Conservation (phyloP, 2,113 vertebrate genomes). For the Fulmarus glacialis region DNA sequence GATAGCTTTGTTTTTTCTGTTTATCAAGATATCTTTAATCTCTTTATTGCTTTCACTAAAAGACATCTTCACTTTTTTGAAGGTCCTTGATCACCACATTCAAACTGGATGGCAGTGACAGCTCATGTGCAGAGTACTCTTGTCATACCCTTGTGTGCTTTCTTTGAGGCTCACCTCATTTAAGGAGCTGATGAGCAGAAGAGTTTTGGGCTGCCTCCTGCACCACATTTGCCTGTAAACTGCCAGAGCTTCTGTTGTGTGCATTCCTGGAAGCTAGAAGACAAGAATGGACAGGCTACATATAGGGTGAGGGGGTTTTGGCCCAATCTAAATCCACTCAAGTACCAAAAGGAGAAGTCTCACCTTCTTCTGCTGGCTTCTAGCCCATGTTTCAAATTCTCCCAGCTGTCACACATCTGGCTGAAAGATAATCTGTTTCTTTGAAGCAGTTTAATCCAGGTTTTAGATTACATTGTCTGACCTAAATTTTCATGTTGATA, state of each 20-base stretch:
- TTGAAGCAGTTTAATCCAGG: background rate
- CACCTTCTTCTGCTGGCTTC: background rate
- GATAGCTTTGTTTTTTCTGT: conserved; percentile 3
- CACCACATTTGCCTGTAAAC: background rate
- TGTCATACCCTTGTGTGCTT: background rate
- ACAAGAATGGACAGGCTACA: background rate
- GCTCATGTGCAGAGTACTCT: background rate
- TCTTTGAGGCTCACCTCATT: conserved; percentile 23
- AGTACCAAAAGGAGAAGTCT: background rate
- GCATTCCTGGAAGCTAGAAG: background rate
- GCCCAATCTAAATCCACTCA: background rate
- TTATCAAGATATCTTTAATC: conserved; percentile 44
- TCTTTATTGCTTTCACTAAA: background rate
- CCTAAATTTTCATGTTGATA: background rate
- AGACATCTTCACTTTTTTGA: background rate
- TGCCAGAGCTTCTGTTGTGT: background rate
- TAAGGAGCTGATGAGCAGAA: background rate
- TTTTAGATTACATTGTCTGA: background rate
- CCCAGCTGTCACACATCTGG: background rate
- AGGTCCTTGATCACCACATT: conserved; percentile 25
- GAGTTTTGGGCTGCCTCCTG: background rate
- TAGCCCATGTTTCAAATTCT: background rate
- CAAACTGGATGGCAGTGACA: background rate
- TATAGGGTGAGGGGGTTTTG: background rate
- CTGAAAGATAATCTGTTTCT: background rate